Conservation (phyloP, 1,140 invertebrate genomes). For the Penaeus japonicus region DNA sequence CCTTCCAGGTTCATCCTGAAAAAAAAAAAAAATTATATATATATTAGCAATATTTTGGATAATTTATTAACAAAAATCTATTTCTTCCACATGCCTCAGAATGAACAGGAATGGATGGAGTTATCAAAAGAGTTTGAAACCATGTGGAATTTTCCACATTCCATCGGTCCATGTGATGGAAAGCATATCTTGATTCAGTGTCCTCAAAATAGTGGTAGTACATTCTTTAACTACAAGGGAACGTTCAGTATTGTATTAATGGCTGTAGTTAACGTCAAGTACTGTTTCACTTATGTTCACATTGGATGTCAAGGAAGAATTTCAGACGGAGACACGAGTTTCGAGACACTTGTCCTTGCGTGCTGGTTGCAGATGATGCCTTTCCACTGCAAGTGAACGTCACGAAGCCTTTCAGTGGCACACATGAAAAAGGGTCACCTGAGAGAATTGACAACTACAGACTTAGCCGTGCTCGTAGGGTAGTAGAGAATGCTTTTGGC, state of each 20-base stretch:
- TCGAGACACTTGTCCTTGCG: slow-evolving; percentile 26
- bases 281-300: slow-evolving; percentile 38
- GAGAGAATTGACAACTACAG: slow-evolving; percentile 30
- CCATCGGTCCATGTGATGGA: slow-evolving; percentile 29
- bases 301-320: slow-evolving; percentile 40
- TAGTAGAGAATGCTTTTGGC: slow-evolving; percentile 22
- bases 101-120: slow-evolving; percentile 29
- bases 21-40: slow-evolving; percentile 28
- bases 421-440: slow-evolving; percentile 34
- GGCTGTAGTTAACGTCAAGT: slow-evolving; percentile 25
- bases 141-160: slow-evolving; percentile 22
- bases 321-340: slow-evolving; percentile 33
- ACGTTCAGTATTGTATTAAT: slow-evolving; percentile 39
- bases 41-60: slow-evolving; percentile 31
- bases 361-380: slow-evolving; percentile 29
- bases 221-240: slow-evolving; percentile 30
- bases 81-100: slow-evolving; percentile 38
- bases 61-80: slow-evolving; percentile 28
- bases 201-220: slow-evolving; percentile 36
- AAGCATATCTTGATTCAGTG: slow-evolving; percentile 33
- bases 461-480: slow-evolving; percentile 34
- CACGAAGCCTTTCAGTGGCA: slow-evolving; percentile 37
- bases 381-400: slow-evolving; percentile 34
- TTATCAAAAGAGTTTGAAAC: slow-evolving; percentile 38
- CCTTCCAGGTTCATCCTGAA: slow-evolving; percentile 27